These are phyloP conservation scores for Pycnonotus jocosus DNA, from an alignment of 2,113 vertebrate species.

Conservation along the genomic window DNA sequence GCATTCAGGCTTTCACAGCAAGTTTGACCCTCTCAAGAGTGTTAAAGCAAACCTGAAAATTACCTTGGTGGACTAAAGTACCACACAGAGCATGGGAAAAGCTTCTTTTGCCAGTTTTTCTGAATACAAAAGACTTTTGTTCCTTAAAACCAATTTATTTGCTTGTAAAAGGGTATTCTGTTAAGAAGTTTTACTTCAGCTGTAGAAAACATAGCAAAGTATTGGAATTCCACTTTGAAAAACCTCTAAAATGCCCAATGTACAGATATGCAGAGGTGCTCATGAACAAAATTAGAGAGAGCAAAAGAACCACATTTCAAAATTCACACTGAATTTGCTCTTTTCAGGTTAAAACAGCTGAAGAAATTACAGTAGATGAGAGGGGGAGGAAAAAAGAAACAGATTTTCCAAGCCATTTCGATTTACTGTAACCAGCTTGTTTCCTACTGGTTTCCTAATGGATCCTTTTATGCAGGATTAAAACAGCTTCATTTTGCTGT, in stretches of 20 bases:
- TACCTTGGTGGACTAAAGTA: not conserved
- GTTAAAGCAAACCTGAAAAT: not conserved
- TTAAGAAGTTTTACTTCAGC: not conserved
- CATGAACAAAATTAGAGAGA: not conserved
- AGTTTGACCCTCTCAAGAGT: not conserved
- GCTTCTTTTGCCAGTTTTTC: not conserved
- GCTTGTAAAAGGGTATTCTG: not conserved
- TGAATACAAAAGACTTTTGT: not conserved
- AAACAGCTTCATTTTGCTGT: not conserved
- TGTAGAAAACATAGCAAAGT: not conserved
- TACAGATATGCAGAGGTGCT: not conserved
- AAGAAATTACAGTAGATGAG: not conserved
- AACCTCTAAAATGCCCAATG: not conserved
- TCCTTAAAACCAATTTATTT: not conserved
- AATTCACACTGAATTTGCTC: not conserved
- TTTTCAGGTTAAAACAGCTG: not conserved
- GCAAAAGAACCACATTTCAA: not conserved
- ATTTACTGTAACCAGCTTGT: not conserved
- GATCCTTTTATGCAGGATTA: not conserved
- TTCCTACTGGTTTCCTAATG: not conserved
- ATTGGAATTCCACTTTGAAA: not conserved
- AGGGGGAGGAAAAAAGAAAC: accelerated
- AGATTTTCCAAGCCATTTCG: not conserved
- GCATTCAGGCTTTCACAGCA: not conserved
- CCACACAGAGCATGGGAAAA: not conserved